Evolutionary conservation across 2,888 invertebrate species (phyloP).

Genomic region (Eurytoma adleriae): DNA sequence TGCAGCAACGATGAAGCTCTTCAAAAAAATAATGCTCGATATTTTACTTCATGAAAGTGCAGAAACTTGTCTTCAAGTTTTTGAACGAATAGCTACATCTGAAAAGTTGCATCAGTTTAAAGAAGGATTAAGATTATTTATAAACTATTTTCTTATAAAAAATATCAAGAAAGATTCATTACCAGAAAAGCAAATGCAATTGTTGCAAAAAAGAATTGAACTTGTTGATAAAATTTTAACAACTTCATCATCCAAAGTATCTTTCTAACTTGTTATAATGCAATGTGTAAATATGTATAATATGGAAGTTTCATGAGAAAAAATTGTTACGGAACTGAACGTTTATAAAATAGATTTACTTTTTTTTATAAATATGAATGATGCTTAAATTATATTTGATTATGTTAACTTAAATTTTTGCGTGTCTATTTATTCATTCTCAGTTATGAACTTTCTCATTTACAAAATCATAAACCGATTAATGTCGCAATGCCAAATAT

Average conservation of each 20-base stretch:
- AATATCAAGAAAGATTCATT: conserved; percentile 77
- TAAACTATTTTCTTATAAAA: conserved; percentile 90
- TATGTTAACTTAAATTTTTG: too few relatives aligned
- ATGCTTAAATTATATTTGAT: not conserved
- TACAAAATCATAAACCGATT: too few relatives aligned
- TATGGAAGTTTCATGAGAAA: not conserved
- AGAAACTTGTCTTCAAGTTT: conserved; percentile 81
- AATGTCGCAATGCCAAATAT: too few relatives aligned
- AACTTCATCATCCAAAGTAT: conserved; percentile 69
- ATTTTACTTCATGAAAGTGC: conserved; percentile 84
- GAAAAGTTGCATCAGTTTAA: conserved; percentile 87
- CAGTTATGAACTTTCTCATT: too few relatives aligned
- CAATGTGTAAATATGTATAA: conserved; percentile 19
- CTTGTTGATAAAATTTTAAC: conserved; percentile 83
- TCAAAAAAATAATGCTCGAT: conserved; percentile 86
- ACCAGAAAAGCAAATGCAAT: conserved; percentile 75
- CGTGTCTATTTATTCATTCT: too few relatives aligned
- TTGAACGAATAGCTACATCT: conserved; percentile 84
- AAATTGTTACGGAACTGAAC: not conserved
- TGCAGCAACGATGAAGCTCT: conserved; percentile 86
- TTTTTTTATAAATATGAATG: conserved; percentile 21
- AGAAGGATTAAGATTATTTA: conserved; percentile 89
- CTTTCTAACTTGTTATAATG: conserved; percentile 34
- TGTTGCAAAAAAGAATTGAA: conserved; percentile 80
- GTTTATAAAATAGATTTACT: conserved; percentile 19